Evolutionary conservation across 1,140 invertebrate genomes (phyloP), one percentile per base, ranked within the genome.

Genomic region (Cydia splendana): DNA sequence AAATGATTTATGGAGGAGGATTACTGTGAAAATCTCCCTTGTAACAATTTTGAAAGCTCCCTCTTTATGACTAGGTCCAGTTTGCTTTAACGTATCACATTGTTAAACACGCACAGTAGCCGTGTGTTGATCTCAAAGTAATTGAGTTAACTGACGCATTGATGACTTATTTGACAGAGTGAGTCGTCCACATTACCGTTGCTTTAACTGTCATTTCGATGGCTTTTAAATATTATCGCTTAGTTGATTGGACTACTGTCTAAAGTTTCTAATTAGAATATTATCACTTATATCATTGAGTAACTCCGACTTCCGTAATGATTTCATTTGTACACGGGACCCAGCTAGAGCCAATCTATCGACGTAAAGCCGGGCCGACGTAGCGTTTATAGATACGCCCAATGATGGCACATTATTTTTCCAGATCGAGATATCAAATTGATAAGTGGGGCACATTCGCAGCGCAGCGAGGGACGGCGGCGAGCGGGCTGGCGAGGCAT

Each of bases 1-100:
- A 92, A 91, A 93, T 93, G 91, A 93, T 93, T 93, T 91, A 93
- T 93, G 89, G 87, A 87, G 83, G 87, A 88, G 90, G 88, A 91
- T 91, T 90, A 90, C 85, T 42, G 78, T 73, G 76, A 83, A 77
- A 67, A 79, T 76, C 57, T 28, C 51, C 76, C 34, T 79, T 74
- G 82, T 78, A 80, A 82, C 80, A 82, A 88, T 78, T 86, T 85
- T 90, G 81, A 77, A 77, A 79, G 80, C 81, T 89, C 81, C 77
- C 76, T 18, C 62, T 77, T 75, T 51, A 69, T 12, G 20, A 75
- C 87, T 86, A 81, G 82, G 84, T 85, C 42, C 76, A 82, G 79
- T 84, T 86, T 91, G 51, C 69, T 73, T 71, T 80, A 77, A 65
- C 15, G n/a, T 30, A 24, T 42, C 20, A 13, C 69, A 75, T 77